phyloP scores from a whole-genome alignment of 2,888 invertebrate species.

The Adelognathus sp. region DNA sequence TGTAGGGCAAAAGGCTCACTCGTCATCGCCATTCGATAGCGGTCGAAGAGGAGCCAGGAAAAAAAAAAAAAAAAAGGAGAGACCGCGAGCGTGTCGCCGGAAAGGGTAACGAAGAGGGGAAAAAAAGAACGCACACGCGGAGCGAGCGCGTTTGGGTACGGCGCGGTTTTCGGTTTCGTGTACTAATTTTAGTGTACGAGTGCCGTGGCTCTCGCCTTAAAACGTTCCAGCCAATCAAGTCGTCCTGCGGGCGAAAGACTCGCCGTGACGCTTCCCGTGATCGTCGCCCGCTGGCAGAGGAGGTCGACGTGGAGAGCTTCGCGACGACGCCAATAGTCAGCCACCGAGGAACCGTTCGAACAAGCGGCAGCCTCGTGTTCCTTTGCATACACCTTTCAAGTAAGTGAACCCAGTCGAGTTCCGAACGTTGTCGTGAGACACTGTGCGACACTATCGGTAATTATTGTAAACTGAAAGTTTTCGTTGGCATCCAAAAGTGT shows the following conservation, averaged over 20 bases:
- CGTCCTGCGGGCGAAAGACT: conserved; percentile 57
- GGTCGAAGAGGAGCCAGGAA: background rate
- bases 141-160: conserved; percentile 50
- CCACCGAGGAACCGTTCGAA: conserved; percentile 61
- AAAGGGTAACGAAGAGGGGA: conserved; percentile 44
- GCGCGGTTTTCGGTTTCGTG: conserved; percentile 65
- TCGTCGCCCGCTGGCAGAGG: conserved; percentile 52
- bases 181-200: conserved; percentile 65
- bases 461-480: background rate
- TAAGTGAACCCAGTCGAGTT: conserved; percentile 46
- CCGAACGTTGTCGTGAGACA: conserved; percentile 4
- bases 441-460: background rate
- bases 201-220: conserved; percentile 60
- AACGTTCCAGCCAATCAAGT: conserved; percentile 66
- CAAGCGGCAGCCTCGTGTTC: conserved; percentile 56
- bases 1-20: background rate
- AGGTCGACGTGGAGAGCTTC: conserved; percentile 57
- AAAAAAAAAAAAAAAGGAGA: too few relatives aligned
- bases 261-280: conserved; percentile 47
- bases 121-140: conserved; percentile 61
- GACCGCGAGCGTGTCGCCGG: conserved; percentile 44
- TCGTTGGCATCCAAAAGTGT: background rate
- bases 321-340: conserved; percentile 62
- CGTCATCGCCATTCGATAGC: conserved; percentile 15
- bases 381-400: conserved; percentile 58